Conservation (phyloP, 2,888 invertebrate species). For the Pristionchus mayeri region DNA sequence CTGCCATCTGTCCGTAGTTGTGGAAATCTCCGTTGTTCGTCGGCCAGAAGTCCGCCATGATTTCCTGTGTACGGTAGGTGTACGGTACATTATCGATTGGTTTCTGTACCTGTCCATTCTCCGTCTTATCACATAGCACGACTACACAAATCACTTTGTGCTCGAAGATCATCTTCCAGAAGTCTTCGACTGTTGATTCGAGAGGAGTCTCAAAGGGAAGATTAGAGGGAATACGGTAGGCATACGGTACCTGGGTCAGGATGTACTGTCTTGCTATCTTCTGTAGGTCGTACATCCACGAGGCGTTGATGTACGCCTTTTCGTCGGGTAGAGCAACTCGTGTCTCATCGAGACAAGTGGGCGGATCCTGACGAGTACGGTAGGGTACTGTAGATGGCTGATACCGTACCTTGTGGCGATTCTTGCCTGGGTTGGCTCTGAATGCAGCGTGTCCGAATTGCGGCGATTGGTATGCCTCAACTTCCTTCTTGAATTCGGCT, state of each 20-base stretch:
- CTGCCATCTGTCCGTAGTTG: not conserved
- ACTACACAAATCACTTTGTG: not conserved
- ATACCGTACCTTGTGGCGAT: conserved; percentile 13
- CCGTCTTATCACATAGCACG: not conserved
- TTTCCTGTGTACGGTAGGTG: not conserved
- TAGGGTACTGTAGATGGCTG: not conserved
- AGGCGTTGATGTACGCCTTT: not conserved
- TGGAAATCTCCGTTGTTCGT: not conserved
- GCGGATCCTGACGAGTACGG: not conserved
- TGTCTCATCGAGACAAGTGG: not conserved
- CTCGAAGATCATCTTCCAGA: conserved; percentile 29
- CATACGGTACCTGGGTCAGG: conserved; percentile 13
- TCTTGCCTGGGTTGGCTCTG: not conserved
- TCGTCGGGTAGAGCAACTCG: not conserved
- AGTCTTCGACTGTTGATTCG: conserved; percentile 1
- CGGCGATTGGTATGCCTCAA: not conserved
- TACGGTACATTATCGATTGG: not conserved
- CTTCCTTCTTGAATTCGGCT: not conserved
- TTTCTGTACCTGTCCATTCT: not conserved
- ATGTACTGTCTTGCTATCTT: not conserved
- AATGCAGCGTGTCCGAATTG: not conserved
- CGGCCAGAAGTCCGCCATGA: conserved; percentile 12
- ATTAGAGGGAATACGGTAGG: not conserved
- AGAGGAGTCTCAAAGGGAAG: not conserved
- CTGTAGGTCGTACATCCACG: not conserved